These are phyloP conservation scores for Pyrochroa serraticornis DNA, from an alignment of 2,888 invertebrate genomes.

Conservation along the genomic window DNA sequence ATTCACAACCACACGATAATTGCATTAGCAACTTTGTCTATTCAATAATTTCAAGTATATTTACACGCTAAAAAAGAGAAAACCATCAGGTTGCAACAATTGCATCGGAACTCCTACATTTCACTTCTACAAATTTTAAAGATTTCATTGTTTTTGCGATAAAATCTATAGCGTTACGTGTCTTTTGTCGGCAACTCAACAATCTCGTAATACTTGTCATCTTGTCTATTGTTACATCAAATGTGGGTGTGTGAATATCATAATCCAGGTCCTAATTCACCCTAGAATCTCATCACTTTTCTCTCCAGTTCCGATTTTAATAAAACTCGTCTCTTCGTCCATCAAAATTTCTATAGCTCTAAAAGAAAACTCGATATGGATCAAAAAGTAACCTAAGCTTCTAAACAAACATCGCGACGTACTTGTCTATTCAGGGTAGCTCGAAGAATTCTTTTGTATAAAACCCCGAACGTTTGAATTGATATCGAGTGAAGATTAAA, in stretches of 20 bases:
- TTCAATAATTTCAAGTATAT: constrained; percentile 14
- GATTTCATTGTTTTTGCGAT: too few species aligned
- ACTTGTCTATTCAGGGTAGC: constrained; percentile 18
- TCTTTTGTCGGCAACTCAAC: too few species aligned
- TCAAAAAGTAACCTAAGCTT: constrained; percentile 34
- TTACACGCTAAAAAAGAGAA: constrained; percentile 3
- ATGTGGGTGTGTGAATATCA: too few species aligned
- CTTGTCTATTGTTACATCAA: too few species aligned
- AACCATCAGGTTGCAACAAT: neutral
- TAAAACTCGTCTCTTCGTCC: neutral
- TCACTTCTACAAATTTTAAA: too few species aligned
- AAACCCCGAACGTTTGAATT: constrained; percentile 23
- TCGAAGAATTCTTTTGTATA: constrained; percentile 29
- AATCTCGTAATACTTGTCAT: too few species aligned
- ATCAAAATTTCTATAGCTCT: neutral
- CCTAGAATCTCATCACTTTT: too few species aligned
- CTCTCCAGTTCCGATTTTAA: neutral
- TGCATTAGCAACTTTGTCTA: constrained; percentile 27
- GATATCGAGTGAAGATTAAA: constrained; percentile 32
- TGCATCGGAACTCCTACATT: too few species aligned
- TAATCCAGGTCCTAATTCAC: too few species aligned
- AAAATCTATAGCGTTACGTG: too few species aligned
- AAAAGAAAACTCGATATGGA: constrained; percentile 33
- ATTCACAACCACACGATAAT: constrained; percentile 32
- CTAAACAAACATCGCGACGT: constrained; percentile 39